A percentile compares a stretch with the other conserved stretches of the same genome.
phyloP scores from a whole-genome alignment of 2,797 vertebrate genomes.

The Eurystomus glaucurus region DNA sequence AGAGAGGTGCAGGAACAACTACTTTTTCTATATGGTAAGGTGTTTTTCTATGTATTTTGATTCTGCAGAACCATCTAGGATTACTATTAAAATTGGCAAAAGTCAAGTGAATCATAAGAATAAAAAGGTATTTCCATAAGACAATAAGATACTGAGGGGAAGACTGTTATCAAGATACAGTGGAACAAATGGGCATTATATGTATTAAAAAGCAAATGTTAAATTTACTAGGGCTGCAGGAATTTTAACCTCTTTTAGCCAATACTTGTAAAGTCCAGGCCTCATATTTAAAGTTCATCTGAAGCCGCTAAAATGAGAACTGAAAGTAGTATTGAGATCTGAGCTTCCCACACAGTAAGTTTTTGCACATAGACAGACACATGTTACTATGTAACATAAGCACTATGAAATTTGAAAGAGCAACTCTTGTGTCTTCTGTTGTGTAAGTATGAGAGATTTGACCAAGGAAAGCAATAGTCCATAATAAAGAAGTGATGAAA shows the following conservation, averaged over 20 bases:
- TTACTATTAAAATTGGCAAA: neutral
- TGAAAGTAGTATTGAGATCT: neutral
- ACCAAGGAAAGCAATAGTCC: neutral
- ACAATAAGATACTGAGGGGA: neutral
- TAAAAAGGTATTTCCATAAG: neutral
- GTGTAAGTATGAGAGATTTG: neutral
- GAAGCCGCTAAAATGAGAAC: neutral
- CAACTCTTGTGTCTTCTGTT: neutral
- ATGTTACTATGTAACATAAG: neutral
- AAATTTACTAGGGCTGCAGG: neutral
- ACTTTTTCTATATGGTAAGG: neutral
- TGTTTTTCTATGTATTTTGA: neutral
- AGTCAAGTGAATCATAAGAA: neutral
- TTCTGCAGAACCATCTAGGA: neutral
- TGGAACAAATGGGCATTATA: neutral
- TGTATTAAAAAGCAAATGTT: neutral
- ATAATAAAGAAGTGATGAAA: constrained; percentile 1
- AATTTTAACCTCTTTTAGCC: neutral
- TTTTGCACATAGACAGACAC: neutral
- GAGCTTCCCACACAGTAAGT: neutral
- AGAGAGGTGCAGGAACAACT: neutral
- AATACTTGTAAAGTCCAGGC: constrained; percentile 12
- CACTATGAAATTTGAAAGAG: constrained; percentile 26
- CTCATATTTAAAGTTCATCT: neutral
- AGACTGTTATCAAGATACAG: neutral